Percentiles rank a stretch among this genome's conserved stretches.
Evolutionary conservation across 2,113 vertebrate genomes (phyloP).

Genomic region (Aptenodytes forsteri): DNA sequence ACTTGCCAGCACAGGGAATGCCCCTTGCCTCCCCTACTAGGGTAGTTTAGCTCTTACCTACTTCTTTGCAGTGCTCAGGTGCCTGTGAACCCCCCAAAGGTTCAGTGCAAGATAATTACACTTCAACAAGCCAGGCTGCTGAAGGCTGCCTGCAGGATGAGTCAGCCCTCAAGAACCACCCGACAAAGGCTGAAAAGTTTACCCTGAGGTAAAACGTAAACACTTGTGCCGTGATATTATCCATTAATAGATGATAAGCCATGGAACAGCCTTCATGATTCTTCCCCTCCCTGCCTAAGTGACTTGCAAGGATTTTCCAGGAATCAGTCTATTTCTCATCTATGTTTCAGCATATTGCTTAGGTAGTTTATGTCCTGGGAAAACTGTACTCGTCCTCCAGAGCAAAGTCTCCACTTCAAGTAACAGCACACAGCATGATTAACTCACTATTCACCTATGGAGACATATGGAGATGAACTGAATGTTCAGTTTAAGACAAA

Average conservation of each 20-base stretch:
- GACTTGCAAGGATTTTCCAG: background rate
- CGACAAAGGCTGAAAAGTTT: background rate
- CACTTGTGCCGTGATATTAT: background rate
- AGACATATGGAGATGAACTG: background rate
- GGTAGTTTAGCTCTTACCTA: background rate
- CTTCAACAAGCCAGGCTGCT: background rate
- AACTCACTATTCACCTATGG: background rate
- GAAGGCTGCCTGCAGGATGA: background rate
- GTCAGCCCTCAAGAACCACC: background rate
- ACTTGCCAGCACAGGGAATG: background rate
- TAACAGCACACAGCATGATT: background rate
- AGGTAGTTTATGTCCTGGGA: background rate
- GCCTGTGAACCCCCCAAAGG: background rate
- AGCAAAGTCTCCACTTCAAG: background rate
- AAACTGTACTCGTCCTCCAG: background rate
- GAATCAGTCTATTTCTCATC: background rate
- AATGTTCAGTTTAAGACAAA: background rate
- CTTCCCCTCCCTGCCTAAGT: background rate
- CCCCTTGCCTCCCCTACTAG: background rate
- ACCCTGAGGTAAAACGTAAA: background rate
- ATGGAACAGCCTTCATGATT: background rate
- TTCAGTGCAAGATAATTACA: background rate
- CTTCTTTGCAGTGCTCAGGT: background rate
- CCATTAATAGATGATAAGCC: background rate
- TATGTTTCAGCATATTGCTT: background rate